Conservation (phyloP, 2,888 invertebrate genomes). For the Drosophila ezoana region DNA sequence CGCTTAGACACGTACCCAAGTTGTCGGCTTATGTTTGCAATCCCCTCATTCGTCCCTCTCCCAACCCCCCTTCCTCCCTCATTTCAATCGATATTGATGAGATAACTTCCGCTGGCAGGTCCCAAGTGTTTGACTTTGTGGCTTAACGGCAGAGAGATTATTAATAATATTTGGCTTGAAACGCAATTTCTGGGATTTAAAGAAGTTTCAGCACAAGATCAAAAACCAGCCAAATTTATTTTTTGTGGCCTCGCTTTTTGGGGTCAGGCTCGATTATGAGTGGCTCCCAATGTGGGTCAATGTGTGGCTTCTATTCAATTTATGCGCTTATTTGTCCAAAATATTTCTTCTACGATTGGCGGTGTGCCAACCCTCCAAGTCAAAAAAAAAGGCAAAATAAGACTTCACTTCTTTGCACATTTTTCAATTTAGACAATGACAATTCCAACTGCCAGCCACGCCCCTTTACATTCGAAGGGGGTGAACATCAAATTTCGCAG, state of each 20-base stretch:
- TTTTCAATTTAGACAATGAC: conserved; percentile 60
- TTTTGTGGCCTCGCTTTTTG: conserved; percentile 8
- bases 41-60: not conserved
- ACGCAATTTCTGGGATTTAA: conserved; percentile 46
- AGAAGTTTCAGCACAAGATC: conserved; percentile 20
- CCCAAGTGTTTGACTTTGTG: conserved; percentile 44
- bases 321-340: conserved; percentile 64
- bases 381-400: conserved; percentile 21
- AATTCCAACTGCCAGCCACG: conserved; percentile 35
- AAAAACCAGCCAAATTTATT: conserved; percentile 19
- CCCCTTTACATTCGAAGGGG: conserved; percentile 15
- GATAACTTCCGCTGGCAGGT: conserved; percentile 46
- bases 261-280: conserved; percentile 46
- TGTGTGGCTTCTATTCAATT: conserved; percentile 54
- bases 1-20: conserved; percentile 61
- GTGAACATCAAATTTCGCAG: conserved; percentile 35
- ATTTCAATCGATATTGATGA: conserved; percentile 59
- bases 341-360: conserved; percentile 27
- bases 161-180: conserved; percentile 48
- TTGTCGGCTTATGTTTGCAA: conserved; percentile 17
- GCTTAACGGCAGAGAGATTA: conserved; percentile 12
- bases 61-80: not conserved
- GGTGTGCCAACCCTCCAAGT: conserved; percentile 23
- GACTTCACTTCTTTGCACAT: conserved; percentile 44
- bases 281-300: conserved; percentile 53